Conservation (phyloP, 2,888 invertebrate genomes). For the Pyralis farinalis region DNA sequence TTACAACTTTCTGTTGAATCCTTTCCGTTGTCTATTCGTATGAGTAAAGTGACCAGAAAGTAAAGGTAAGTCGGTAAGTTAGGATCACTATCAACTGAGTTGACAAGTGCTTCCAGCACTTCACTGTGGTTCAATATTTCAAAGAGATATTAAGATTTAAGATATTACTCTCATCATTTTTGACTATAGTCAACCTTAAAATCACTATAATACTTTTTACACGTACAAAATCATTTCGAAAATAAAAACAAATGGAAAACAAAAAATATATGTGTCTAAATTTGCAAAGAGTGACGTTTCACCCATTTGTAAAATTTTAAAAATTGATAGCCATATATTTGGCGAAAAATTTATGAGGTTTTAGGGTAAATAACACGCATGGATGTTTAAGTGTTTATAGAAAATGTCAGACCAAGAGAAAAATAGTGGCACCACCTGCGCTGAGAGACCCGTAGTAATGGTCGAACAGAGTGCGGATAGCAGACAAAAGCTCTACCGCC, state of each 20-base stretch:
- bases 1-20: too few species aligned
- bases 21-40: too few species aligned
- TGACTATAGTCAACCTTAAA: too few species aligned
- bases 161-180: too few species aligned
- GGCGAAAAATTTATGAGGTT: constrained; percentile 49
- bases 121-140: too few species aligned
- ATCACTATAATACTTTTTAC: neutral
- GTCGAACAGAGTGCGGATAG: constrained; percentile 43
- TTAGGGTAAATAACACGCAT: constrained; percentile 41
- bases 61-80: too few species aligned
- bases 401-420: constrained; percentile 66
- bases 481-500: constrained; percentile 42
- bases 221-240: constrained; percentile 39
- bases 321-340: constrained; percentile 45
- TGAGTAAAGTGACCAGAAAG: too few species aligned
- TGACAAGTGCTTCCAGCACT: too few species aligned
- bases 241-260: constrained; percentile 54
- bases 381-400: constrained; percentile 44
- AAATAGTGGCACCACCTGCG: constrained; percentile 31
- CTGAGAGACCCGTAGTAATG: constrained; percentile 37
- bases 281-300: constrained; percentile 61
- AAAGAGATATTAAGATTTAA: too few species aligned
- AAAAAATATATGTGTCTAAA: constrained; percentile 62
- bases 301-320: constrained; percentile 44
- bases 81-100: too few species aligned